Base-by-base conservation (phyloP, 2,888 invertebrate genomes). In the Tridacna crocea region DNA sequence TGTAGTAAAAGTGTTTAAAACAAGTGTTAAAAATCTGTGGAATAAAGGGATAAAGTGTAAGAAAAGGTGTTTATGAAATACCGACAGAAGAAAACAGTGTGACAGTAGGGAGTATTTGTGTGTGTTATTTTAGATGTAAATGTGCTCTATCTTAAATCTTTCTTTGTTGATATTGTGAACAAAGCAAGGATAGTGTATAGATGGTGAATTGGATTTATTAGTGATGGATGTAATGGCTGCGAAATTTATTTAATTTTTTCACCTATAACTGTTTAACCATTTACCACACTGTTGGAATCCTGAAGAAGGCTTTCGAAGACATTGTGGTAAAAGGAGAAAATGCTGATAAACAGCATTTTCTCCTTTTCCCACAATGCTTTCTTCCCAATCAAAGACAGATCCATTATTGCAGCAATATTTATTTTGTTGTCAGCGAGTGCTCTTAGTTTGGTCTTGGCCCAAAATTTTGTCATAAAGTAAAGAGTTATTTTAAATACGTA, bases 101-200 rank as follows among this genome's bases (percentile, higher is more conserved):
- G 36, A 36, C 36, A 36, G 36, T 36, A 36, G 36, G n/a, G 36
- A 36, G 55, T 19, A 55, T 55, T 15, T 55, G 55, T 55, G 55
- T 15, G 55, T 55, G 55, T 2, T 55, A 36, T 55, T 19, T 55
- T 66, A 46, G 46, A 36, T 66, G 47, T 66, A 66, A 66, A 66
- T 66, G 66, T 66, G 66, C 66, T 66, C 66, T 66, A 12, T 61
- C 22, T 66, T 66, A 66, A 46, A 46, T 66, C 19, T 55, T 66
- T 46, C 66, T 66, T 66, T 36, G 47, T 66, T 66, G 66, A 66
- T 66, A 66, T 66, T 66, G 66, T 66, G 66, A 66, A 66, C 66
- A 66, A 66, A 66, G 22, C 13, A 13, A 61, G 55, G 10, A 55
- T 55, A 55, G 55, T 55, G 15, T 36, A 36, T 36, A 2, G 36